phyloP scores from a whole-genome alignment of 2,113 vertebrate species.

The Lota lota region DNA sequence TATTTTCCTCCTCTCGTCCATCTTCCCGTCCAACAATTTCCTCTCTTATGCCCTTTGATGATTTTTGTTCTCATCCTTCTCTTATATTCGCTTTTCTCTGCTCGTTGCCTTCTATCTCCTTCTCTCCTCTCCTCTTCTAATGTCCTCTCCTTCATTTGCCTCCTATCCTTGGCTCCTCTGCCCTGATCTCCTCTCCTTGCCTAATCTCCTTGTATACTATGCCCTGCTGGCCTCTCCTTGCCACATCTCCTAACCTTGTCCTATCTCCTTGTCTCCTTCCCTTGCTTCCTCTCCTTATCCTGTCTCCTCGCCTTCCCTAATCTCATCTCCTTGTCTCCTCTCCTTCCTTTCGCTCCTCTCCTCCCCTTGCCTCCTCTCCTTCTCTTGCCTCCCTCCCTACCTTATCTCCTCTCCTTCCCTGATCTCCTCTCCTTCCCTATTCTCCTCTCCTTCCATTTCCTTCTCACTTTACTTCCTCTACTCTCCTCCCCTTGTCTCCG shows the following conservation, averaged over 20 bases:
- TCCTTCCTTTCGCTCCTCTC: background rate
- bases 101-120: conserved; percentile 28
- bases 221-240: conserved; percentile 2
- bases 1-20: conserved; percentile 27
- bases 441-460: conserved; percentile 62
- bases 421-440: no score
- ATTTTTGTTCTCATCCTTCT: conserved; percentile 23
- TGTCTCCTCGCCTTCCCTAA: background rate
- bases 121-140: background rate
- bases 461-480: conserved; percentile 13
- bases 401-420: conserved; percentile 3
- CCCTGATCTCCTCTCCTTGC: no score
- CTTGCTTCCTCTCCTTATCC: background rate
- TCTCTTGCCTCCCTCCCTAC: background rate
- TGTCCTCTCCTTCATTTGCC: background rate
- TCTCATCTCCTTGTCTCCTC: conserved; percentile 1
- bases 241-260: background rate
- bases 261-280: background rate
- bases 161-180: conserved; percentile 6
- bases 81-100: conserved; percentile 12
- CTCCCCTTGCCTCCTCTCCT: background rate
- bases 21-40: background rate
- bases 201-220: background rate
- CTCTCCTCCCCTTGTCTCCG: conserved; percentile 3
- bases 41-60: conserved; percentile 50